phyloP scores from a whole-genome alignment of 2,113 vertebrate genomes.

The Helogale parvula region DNA sequence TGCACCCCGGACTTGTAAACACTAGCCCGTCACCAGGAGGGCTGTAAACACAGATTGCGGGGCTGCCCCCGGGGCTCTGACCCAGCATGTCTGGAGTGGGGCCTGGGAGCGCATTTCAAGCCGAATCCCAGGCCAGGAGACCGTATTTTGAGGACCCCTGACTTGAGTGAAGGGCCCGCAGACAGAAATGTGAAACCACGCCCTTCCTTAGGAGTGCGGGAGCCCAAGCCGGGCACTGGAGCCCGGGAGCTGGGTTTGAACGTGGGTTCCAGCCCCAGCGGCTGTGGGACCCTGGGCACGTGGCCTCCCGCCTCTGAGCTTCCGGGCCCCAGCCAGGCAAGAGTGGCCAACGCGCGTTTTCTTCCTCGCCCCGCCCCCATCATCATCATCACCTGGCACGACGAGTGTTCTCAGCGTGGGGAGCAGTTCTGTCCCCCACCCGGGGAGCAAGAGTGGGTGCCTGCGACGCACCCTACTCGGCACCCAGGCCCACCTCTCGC shows the following conservation, averaged over 20 bases:
- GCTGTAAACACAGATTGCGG: rapidly evolving
- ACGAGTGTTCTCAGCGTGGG: neutral
- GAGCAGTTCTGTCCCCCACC: rapidly evolving
- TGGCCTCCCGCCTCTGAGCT: neutral
- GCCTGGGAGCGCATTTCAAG: neutral
- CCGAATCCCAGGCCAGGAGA: neutral
- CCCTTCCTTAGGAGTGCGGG: neutral
- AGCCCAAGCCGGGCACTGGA: neutral
- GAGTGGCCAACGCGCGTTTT: rapidly evolving
- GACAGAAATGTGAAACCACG: neutral
- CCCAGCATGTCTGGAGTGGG: no score
- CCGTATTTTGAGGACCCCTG: neutral
- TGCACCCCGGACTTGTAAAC: rapidly evolving
- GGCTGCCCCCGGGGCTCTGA: neutral
- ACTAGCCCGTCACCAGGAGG: rapidly evolving
- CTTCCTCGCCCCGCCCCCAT: neutral
- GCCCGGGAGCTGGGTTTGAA: neutral
- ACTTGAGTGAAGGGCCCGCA: neutral
- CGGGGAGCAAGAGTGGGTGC: rapidly evolving
- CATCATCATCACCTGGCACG: rapidly evolving
- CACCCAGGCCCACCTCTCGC: neutral
- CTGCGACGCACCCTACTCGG: neutral
- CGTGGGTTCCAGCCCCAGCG: rapidly evolving
- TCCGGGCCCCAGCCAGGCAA: neutral
- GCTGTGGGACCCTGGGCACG: neutral